phyloP scores from a whole-genome alignment of 2,888 invertebrate species.

The Ichneumoninae sp. region DNA sequence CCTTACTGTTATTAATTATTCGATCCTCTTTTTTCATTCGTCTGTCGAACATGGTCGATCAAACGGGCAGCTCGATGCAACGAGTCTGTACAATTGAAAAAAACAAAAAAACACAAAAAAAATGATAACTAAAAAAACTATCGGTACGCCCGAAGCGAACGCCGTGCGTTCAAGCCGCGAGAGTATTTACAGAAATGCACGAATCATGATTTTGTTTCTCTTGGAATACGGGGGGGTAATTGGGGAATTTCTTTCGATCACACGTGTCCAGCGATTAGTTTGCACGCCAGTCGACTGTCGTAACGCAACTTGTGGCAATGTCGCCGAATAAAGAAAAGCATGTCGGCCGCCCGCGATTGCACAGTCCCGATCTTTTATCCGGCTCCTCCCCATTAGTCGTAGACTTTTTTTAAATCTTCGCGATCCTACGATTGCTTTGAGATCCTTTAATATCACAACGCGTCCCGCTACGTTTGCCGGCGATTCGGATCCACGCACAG shows the following conservation, averaged over 20 bases:
- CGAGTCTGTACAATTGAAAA: background rate
- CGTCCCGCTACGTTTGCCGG: constrained; percentile 66
- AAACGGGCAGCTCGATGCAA: constrained; percentile 12
- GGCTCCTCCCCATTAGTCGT: constrained; percentile 45
- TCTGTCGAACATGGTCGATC: background rate
- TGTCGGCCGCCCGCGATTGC: constrained; percentile 19
- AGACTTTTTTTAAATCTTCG: constrained; percentile 54
- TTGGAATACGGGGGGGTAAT: constrained; percentile 8
- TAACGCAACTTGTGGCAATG: constrained; percentile 42
- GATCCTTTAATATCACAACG: constrained; percentile 80
- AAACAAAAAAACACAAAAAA: background rate
- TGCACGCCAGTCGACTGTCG: constrained; percentile 52
- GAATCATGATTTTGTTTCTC: constrained; percentile 3
- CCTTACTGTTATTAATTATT: constrained; percentile 12
- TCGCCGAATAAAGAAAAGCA: constrained; percentile 49
- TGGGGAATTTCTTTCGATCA: constrained; percentile 47
- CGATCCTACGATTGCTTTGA: constrained; percentile 78
- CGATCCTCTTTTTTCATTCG: background rate
- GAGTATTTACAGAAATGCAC: constrained; percentile 14
- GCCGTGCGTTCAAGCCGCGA: constrained; percentile 1
- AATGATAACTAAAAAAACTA: background rate
- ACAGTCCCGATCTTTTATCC: constrained; percentile 32
- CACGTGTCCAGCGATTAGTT: constrained; percentile 52
- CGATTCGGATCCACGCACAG: constrained; percentile 40
- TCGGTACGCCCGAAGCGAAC: constrained; percentile 28